phyloP scores from a whole-genome alignment of 1,140 invertebrate species.

The Megathymus violae region DNA sequence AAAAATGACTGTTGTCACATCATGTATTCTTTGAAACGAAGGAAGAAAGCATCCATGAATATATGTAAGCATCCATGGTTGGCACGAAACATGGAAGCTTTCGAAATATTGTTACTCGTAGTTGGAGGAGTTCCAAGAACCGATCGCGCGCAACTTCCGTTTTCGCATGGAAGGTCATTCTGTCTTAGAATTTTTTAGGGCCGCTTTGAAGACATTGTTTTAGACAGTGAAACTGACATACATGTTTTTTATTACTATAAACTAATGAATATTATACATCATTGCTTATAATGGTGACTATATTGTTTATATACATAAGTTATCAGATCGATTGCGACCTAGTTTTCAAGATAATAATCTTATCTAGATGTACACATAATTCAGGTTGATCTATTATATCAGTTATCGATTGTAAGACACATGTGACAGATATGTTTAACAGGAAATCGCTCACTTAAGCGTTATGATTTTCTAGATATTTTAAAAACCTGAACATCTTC shows the following conservation, averaged over 20 bases:
- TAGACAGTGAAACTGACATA: too few relatives aligned
- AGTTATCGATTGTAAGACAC: not conserved
- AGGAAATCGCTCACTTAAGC: not conserved
- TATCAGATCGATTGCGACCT: too few relatives aligned
- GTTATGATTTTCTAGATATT: not conserved
- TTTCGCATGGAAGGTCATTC: not conserved
- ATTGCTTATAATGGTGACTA: too few relatives aligned
- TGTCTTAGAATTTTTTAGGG: not conserved
- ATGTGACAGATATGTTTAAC: not conserved
- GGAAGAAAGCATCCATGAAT: not conserved
- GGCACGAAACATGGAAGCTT: not conserved
- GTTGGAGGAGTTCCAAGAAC: not conserved
- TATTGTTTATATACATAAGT: too few relatives aligned
- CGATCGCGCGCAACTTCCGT: not conserved
- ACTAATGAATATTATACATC: too few relatives aligned
- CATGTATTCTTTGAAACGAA: not conserved
- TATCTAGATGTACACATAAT: not conserved
- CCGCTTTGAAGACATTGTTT: too few relatives aligned
- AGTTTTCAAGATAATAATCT: too few relatives aligned
- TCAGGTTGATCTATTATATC: not conserved
- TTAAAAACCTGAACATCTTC: not conserved
- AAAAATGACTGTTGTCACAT: not conserved
- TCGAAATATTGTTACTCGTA: not conserved
- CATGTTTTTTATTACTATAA: too few relatives aligned
- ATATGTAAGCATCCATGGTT: not conserved